Base-by-base conservation (phyloP, 2,113 vertebrate species). In the Rhabdornis inornatus region DNA sequence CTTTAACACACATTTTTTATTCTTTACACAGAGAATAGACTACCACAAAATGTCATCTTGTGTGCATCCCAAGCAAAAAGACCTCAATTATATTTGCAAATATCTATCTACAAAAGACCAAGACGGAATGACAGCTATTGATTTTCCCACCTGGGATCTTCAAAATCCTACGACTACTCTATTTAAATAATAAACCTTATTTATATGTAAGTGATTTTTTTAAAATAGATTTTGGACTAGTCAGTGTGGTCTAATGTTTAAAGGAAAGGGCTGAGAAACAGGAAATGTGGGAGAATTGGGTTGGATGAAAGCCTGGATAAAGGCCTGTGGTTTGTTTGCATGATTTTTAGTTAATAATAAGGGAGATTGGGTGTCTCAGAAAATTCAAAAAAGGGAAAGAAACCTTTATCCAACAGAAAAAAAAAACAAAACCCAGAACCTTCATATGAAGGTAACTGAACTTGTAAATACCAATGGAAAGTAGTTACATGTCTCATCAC, bases 291-390 rank as follows among this genome's bases (percentile, higher is more conserved):
- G 64, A 95, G 56, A 96, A 96, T 27, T 83, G 68, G 79, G 76
- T 81, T 97, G 92, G 94, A 94, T 94, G 53, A 83, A 64, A 92
- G 93, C 94, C 95, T 96, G 92, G 76, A 90, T 95, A 94, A 92
- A 94, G 87, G 69, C 30, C 53, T 82, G 87, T 90, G 79, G 92
- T 94, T 92, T 94, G 79, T 94, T 96, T 96, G 79, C 72, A 74
- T 81, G 85, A 93, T 97, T 96, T 91, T 93, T 64, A 74, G 82
- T 86, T 94, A 93, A 88, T 88, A 91, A 87, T 55, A 88, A 96
- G 65, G 68, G 52, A 94, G 71, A 83, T 94, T 9, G 42, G 9
- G 33, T 86, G 87, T 92, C 82, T 94, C 79, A 94, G 59, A 95
- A 95, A 87, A 94, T 80, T 91, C 66, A 83, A 49, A 83, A 90